These are phyloP conservation scores for Oryzias javanicus DNA, from an alignment of 2,113 vertebrate genomes.

Conservation along the genomic window DNA sequence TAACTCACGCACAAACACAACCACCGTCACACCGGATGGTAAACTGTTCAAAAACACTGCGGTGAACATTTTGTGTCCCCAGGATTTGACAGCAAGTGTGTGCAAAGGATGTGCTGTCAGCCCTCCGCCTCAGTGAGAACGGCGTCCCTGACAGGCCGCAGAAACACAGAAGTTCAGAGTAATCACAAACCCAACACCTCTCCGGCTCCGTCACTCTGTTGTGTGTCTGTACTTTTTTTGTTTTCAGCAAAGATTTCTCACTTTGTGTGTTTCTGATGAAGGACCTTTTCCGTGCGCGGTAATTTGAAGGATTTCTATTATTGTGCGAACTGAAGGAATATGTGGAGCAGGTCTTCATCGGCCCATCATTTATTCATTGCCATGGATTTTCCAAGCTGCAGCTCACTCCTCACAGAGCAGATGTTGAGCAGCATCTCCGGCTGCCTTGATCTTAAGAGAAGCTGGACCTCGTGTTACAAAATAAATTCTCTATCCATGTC, in stretches of 20 bases:
- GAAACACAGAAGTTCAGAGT: constrained; percentile 41
- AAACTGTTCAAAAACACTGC: constrained; percentile 18
- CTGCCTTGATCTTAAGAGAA: constrained; percentile 56
- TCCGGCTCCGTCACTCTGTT: constrained; percentile 13
- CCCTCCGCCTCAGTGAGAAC: constrained; percentile 16
- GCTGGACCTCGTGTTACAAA: constrained; percentile 47
- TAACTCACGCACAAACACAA: not conserved
- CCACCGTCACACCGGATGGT: constrained; percentile 6
- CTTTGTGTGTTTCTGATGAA: not conserved
- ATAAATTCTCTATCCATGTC: constrained; percentile 35
- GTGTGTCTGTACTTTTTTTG: constrained; percentile 1
- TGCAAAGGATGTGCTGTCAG: constrained; percentile 33
- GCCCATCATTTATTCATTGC: constrained; percentile 66
- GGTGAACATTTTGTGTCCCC: constrained; percentile 6
- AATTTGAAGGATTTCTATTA: constrained; percentile 35
- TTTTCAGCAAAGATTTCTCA: constrained; percentile 4
- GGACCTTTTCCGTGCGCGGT: constrained; percentile 9
- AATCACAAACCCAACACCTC: constrained; percentile 40
- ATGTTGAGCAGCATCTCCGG: constrained; percentile 49
- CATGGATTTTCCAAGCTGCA: constrained; percentile 58
- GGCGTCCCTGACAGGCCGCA: constrained; percentile 32
- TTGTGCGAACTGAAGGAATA: constrained; percentile 34
- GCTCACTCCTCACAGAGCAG: constrained; percentile 54
- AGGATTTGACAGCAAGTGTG: constrained; percentile 34
- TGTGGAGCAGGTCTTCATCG: constrained; percentile 52